Evolutionary conservation across 2,113 vertebrate species (phyloP), one percentile per base, ranked within the genome.

Genomic region (Mystacornis crossleyi): DNA sequence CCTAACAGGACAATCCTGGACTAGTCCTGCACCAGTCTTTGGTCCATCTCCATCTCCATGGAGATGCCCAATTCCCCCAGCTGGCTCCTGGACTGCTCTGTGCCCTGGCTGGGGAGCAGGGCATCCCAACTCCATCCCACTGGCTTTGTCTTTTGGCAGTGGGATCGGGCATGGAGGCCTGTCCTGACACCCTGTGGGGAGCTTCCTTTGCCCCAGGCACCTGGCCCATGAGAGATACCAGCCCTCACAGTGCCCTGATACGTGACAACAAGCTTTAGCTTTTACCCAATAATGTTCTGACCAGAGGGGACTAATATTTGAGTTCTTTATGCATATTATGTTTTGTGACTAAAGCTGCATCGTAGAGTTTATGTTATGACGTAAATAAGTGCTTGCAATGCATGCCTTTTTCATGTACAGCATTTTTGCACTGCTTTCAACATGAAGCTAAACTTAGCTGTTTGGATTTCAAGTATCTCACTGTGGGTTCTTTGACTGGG

Each of bases 201-300:
- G 0, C 4, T 9, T 2, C 2, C 18, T 53, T 66, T 1, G 1
- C 5, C 31, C 14, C n/a, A 38, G 23, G 9, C 2, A 4, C 3
- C 16, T 20, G 33, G 1, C 4, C 20, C 16, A 10, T 8, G 48
- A 45, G 3, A n/a, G 9, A 14, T 14, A 57, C 4, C 28, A 79
- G 14, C 18, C 7, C 5, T 55, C 10, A 7, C 5, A 50, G 21
- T 20, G 14, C 6, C 26, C 45, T 74, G 42, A 15, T 31, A 62
- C 3, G 23, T 8, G 24, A 21, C 6, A 74, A 5, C 5, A 89
- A 58, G 4, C 21, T 53, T 80, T 31, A 66, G 16, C 10, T 89
- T 81, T 78, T 72, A 28, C 20, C 5, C 11, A n/a, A 0, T 16
- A 24, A 14, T 25, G 2, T 45, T 67, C 33, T 69, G 14, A 69